phyloP scores from a whole-genome alignment of 1,140 invertebrate genomes.

The Oscheius sp. region DNA sequence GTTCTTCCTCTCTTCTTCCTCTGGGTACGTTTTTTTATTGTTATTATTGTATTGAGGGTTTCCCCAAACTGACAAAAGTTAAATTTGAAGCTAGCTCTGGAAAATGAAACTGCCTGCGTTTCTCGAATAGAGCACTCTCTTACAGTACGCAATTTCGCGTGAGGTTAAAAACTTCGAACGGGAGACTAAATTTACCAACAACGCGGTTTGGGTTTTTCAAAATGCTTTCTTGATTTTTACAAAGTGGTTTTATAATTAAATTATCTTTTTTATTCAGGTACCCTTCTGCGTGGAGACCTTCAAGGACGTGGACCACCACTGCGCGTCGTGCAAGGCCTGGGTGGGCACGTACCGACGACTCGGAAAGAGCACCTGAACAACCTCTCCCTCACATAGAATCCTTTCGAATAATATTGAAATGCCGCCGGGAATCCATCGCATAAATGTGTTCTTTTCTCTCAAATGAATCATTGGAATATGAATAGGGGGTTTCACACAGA shows the following conservation, averaged over 20 bases:
- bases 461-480: not conserved
- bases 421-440: not conserved
- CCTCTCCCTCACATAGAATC: not conserved
- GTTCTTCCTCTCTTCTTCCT: slow-evolving; percentile 55
- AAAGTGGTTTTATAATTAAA: no score
- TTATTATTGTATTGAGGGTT: not conserved
- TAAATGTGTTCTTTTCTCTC: not conserved
- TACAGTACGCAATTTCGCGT: not conserved
- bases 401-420: not conserved
- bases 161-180: no score
- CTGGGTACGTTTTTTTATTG: slow-evolving; percentile 36
- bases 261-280: slow-evolving; percentile 28
- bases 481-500: no score
- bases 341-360: slow-evolving; percentile 52
- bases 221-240: no score
- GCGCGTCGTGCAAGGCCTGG: slow-evolving; percentile 50
- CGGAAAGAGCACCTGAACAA: slow-evolving; percentile 46
- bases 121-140: not conserved
- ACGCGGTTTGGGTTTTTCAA: no score
- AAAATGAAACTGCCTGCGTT: not conserved
- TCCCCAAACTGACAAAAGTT: not conserved
- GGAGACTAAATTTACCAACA: no score
- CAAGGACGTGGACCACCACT: slow-evolving; percentile 54
- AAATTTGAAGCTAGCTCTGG: not conserved
- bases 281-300: slow-evolving; percentile 55